Percentiles rank a stretch among this genome's conserved stretches.
Evolutionary conservation across 2,113 vertebrate species (phyloP).

Genomic region (Dasyprocta punctata): DNA sequence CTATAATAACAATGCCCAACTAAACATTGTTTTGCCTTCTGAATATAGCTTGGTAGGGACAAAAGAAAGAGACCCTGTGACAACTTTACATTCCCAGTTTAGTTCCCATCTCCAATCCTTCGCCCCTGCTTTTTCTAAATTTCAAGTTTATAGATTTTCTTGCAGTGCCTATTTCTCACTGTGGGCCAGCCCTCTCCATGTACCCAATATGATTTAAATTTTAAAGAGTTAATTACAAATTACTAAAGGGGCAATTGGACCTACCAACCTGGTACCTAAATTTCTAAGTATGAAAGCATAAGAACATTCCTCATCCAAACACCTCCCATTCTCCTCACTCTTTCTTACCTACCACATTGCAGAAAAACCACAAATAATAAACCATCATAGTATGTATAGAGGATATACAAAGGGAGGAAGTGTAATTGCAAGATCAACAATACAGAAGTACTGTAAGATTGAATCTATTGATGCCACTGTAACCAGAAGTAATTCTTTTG

Average conservation of each 20-base stretch:
- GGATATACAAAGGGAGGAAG: no score
- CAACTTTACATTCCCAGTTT: background rate
- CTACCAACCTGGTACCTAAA: slow-evolving; percentile 50
- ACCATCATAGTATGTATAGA: no score
- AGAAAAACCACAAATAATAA: no score
- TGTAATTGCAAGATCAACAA: no score
- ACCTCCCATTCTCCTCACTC: no score
- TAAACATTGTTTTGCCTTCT: slow-evolving; percentile 13
- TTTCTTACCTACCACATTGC: no score
- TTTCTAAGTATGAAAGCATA: slow-evolving; percentile 60
- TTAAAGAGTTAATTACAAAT: slow-evolving; percentile 67
- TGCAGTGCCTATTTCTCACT: background rate
- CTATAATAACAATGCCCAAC: background rate
- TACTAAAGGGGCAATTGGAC: slow-evolving; percentile 45
- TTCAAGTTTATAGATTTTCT: background rate
- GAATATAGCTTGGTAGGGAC: background rate
- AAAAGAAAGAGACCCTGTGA: background rate
- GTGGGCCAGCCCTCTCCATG: background rate
- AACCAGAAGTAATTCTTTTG: no score
- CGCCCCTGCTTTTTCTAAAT: background rate
- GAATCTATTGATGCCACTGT: no score
- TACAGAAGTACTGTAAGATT: no score
- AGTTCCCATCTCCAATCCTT: background rate
- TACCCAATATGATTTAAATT: slow-evolving; percentile 61
- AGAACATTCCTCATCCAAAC: background rate